Evolutionary conservation across 2,113 vertebrate genomes (phyloP), one percentile per base, ranked within the genome.

Genomic region (Crotalus horridus): DNA sequence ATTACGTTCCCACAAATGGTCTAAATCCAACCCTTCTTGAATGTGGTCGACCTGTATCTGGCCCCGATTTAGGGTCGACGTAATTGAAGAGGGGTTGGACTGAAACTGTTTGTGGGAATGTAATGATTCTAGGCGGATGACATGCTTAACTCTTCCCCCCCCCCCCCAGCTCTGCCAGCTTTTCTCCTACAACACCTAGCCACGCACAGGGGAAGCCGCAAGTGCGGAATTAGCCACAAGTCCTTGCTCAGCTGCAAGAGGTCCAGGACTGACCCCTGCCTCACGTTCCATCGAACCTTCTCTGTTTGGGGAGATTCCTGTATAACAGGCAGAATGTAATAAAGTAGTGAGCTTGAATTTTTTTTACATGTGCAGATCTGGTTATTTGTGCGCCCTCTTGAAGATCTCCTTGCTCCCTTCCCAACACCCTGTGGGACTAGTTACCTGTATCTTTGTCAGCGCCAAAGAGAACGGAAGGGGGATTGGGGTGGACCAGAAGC

Each of bases 401-500:
- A 87, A 48, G 43, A 87, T 1, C 85, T 51, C 46, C 85, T 81
- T 21, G 6, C 17, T 20, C 55, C 55, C 55, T 48, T 21, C 3
- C 24, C 6, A 17, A 11, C 13, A 23, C 56, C 46, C 10, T 64
- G 24, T 6, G 26, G 5, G 3, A 9, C 6, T 1, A 0, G 1
- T 88, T 43, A 99, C 99, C 99, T 93, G 99, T 99, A 96, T 99
- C 99, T 95, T 99, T 99, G 96, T 99, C 98, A 0, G 98, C 99
- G 1, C 99, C 99, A 0, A 99, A 99, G 1, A 99, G 98, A 88
- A 99, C 97, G 0, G 99, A 99, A 0, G 99, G 99, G 0, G 99
- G 99, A 95, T 99, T 99, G 85, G 99, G 99, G 87, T 99, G 99
- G 24, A 99, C 99, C 59, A 99, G 96, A 0, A 99, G 98, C 97